Evolutionary conservation across 2,888 invertebrate genomes (phyloP).

Genomic region (Cantharis nigra): DNA sequence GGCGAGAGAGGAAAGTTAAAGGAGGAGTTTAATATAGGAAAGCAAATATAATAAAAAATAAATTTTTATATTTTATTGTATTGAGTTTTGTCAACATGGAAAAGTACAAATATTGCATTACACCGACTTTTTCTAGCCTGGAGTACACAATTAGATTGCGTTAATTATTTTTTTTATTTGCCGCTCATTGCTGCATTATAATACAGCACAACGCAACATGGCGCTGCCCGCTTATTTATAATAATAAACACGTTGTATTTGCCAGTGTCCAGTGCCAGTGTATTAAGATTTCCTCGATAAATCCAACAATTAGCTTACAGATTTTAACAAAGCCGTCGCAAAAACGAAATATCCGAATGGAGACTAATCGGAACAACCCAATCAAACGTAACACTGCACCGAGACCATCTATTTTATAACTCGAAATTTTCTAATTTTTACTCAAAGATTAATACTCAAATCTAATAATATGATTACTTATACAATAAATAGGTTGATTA

Average conservation of each 20-base stretch:
- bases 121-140: slow-evolving; percentile 57
- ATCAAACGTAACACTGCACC: slow-evolving; percentile 43
- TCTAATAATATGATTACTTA: slow-evolving; percentile 47
- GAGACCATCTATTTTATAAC: slow-evolving; percentile 40
- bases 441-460: slow-evolving; percentile 51
- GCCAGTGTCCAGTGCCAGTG: slow-evolving; percentile 56
- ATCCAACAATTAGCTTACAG: slow-evolving; percentile 52
- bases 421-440: slow-evolving; percentile 49
- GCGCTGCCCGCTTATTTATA: slow-evolving; percentile 30
- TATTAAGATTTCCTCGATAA: slow-evolving; percentile 37
- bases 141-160: slow-evolving; percentile 56
- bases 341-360: slow-evolving; percentile 49
- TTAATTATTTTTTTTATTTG: slow-evolving; percentile 39
- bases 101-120: slow-evolving; percentile 68
- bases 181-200: slow-evolving; percentile 30
- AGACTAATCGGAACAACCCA: slow-evolving; percentile 41
- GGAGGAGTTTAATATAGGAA: background rate
- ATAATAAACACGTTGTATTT: slow-evolving; percentile 46
- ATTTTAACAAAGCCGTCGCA: slow-evolving; percentile 50
- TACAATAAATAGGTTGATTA: slow-evolving; percentile 54
- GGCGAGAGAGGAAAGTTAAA: background rate
- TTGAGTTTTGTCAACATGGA: slow-evolving; percentile 65
- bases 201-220: slow-evolving; percentile 27
- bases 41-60: background rate
- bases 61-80: slow-evolving; percentile 61